Evolutionary conservation across 2,888 invertebrate species (phyloP).

Genomic region (Tetrapedia diversipes): DNA sequence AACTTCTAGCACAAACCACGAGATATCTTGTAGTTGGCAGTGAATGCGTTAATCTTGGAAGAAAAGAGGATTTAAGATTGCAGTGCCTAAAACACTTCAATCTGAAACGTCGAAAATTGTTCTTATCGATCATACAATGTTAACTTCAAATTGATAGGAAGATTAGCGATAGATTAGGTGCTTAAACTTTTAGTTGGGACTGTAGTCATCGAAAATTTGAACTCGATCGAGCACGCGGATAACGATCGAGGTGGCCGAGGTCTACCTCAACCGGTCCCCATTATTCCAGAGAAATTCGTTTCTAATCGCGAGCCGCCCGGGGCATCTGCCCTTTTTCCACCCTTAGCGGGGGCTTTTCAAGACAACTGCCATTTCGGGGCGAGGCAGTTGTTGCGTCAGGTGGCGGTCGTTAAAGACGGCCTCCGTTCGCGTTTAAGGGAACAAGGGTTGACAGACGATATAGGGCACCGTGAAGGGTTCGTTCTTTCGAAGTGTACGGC

Average conservation of each 20-base stretch:
- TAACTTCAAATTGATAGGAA: too few relatives aligned
- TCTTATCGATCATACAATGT: too few relatives aligned
- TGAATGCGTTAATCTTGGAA: too few relatives aligned
- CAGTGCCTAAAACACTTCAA: too few relatives aligned
- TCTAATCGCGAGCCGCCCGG: slow-evolving; percentile 64
- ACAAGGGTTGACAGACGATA: slow-evolving; percentile 68
- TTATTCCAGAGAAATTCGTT: slow-evolving; percentile 66
- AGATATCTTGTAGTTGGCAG: too few relatives aligned
- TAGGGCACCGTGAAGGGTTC: slow-evolving; percentile 41
- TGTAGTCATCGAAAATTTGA: slow-evolving; percentile 36
- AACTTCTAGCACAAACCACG: too few relatives aligned
- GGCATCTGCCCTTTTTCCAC: slow-evolving; percentile 73
- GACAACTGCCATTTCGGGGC: slow-evolving; percentile 75
- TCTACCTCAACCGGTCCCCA: slow-evolving; percentile 21
- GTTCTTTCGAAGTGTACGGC: slow-evolving; percentile 34
- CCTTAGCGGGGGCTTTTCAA: slow-evolving; percentile 67
- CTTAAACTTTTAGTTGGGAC: too few relatives aligned
- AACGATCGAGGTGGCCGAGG: slow-evolving; percentile 32
- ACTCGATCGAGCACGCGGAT: slow-evolving; percentile 51
- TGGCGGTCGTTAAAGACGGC: slow-evolving; percentile 73
- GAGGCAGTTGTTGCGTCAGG: slow-evolving; percentile 80
- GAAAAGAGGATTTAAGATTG: too few relatives aligned
- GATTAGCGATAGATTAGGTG: too few relatives aligned
- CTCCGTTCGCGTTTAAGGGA: slow-evolving; percentile 59
- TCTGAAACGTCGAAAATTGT: too few relatives aligned